These are phyloP conservation scores for Salminus brasiliensis DNA, from an alignment of 2,113 vertebrate genomes.

Conservation along the genomic window DNA sequence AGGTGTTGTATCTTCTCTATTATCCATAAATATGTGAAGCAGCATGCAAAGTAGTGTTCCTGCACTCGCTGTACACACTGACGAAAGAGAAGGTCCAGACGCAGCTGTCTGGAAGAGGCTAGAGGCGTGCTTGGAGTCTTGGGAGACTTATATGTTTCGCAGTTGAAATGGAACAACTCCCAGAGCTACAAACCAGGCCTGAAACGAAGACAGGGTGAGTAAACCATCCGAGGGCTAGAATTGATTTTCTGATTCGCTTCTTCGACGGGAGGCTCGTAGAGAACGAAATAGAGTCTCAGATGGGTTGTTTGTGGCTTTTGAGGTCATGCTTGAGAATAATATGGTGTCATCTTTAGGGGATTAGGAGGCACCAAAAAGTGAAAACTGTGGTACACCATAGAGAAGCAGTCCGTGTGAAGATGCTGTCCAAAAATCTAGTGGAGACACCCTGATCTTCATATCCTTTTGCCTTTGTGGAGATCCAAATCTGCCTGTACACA, in stretches of 20 bases:
- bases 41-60: conserved; percentile 17
- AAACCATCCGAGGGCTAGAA: not conserved
- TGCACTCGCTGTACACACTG: conserved; percentile 6
- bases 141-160: conserved; percentile 2
- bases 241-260: conserved; percentile 13
- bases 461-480: too few relatives aligned
- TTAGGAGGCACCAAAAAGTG: not conserved
- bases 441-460: not conserved
- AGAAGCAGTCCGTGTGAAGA: conserved; percentile 12
- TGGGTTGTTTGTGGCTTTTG: not conserved
- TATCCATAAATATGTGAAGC: conserved; percentile 43
- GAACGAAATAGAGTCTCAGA: conserved; percentile 18
- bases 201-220: conserved; percentile 1
- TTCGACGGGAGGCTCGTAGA: not conserved
- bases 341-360: not conserved
- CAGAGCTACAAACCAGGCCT: conserved; percentile 20
- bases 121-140: not conserved
- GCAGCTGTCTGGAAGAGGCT: not conserved
- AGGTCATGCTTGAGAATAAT: not conserved
- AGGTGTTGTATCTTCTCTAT: conserved; percentile 43
- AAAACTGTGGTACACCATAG: not conserved
- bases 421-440: not conserved
- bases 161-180: conserved; percentile 28
- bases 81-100: conserved; percentile 18
- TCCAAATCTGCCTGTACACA: too few relatives aligned